phyloP scores from a whole-genome alignment of 1,140 invertebrate species.

The Heterodera schachtii region DNA sequence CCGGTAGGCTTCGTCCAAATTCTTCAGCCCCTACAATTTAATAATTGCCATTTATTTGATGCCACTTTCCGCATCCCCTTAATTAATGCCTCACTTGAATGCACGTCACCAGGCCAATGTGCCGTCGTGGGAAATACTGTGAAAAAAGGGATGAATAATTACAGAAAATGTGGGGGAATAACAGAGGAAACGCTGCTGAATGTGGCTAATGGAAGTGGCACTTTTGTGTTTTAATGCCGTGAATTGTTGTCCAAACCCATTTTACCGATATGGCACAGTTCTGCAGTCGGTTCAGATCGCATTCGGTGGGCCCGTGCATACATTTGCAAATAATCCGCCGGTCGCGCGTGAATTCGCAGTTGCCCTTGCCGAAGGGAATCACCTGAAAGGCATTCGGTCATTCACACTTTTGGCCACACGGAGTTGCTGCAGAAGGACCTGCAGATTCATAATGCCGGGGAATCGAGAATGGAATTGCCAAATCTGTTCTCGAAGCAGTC shows the following conservation, averaged over 20 bases:
- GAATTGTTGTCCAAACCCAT: too few species aligned
- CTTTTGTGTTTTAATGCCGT: too few species aligned
- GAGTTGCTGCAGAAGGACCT: constrained; percentile 34
- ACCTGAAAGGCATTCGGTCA: constrained; percentile 35
- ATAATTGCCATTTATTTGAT: too few species aligned
- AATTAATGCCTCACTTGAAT: constrained; percentile 38
- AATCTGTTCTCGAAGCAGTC: constrained; percentile 51
- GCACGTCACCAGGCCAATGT: constrained; percentile 53
- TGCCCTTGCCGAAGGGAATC: constrained; percentile 55
- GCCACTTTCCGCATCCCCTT: not conserved
- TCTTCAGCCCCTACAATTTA: constrained; percentile 34
- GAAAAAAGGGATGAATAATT: not conserved
- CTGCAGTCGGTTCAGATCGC: constrained; percentile 52
- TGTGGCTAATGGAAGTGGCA: not conserved
- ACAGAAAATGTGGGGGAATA: too few species aligned
- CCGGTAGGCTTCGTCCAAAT: constrained; percentile 49
- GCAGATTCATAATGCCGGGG: constrained; percentile 55
- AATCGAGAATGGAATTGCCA: constrained; percentile 56
- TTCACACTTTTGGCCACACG: not conserved
- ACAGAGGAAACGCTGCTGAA: too few species aligned
- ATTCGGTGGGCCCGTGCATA: constrained; percentile 58
- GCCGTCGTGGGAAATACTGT: constrained; percentile 54
- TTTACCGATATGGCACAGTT: constrained; percentile 56
- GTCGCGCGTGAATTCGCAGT: constrained; percentile 55
- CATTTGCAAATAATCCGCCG: constrained; percentile 46